Evolutionary conservation across 2,888 invertebrate genomes (phyloP).

Genomic region (Cataglyphis rosenhaueri): DNA sequence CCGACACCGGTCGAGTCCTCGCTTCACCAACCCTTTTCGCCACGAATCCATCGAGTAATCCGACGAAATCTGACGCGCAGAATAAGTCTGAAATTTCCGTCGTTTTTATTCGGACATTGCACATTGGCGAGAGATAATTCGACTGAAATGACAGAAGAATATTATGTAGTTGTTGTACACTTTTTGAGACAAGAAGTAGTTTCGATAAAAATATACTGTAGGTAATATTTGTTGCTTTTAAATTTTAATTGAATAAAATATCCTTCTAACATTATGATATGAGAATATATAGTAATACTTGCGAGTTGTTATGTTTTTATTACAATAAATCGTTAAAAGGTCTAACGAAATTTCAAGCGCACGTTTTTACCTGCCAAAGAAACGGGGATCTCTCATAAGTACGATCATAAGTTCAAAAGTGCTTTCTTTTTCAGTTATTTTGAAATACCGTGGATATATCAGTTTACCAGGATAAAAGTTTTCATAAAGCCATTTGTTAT

Average conservation of each 20-base stretch:
- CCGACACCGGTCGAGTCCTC: conserved; percentile 42
- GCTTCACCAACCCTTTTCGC: conserved; percentile 34
- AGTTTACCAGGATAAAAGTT: conserved; percentile 23
- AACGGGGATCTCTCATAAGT: background rate
- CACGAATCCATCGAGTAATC: conserved; percentile 55
- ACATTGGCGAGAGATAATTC: conserved; percentile 18
- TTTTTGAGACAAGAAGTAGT: conserved; percentile 1
- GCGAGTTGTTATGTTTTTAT: background rate
- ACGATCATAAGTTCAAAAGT: background rate
- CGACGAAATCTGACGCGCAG: conserved; percentile 51
- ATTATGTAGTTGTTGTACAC: background rate
- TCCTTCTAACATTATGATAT: conserved; percentile 9
- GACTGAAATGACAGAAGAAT: background rate
- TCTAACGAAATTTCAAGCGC: conserved; percentile 16
- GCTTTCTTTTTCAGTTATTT: conserved; percentile 32
- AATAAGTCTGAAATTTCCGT: conserved; percentile 42
- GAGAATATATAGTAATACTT: conserved; percentile 25
- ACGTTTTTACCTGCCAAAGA: conserved; percentile 4
- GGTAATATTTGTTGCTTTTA: conserved; percentile 42
- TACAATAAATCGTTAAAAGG: conserved; percentile 20
- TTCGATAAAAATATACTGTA: background rate
- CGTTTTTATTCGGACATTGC: conserved; percentile 8
- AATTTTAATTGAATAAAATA: conserved; percentile 38
- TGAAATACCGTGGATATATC: conserved; percentile 12
- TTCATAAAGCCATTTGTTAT: conserved; percentile 6